phyloP scores from a whole-genome alignment of 2,797 vertebrate genomes.

The Threskiornis aethiopicus region DNA sequence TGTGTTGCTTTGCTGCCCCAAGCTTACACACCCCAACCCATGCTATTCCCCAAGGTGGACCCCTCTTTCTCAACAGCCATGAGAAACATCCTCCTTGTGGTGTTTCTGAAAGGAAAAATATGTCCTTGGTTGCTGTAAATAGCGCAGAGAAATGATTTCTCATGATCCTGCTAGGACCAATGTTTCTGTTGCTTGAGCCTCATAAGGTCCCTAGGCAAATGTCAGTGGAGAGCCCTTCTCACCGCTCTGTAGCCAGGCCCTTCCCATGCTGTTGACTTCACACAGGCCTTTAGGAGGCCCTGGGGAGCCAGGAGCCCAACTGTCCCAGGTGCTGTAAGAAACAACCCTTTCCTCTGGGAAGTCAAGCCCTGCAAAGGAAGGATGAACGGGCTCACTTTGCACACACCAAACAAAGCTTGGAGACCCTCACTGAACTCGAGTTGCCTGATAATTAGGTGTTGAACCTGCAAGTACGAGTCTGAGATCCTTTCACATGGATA shows the following conservation, averaged over 20 bases:
- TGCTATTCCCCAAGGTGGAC: not conserved
- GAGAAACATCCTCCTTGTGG: conserved; percentile 65
- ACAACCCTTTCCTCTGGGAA: not conserved
- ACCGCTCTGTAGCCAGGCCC: not conserved
- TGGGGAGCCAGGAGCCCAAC: not conserved
- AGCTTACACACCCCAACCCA: not conserved
- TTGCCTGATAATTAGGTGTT: not conserved
- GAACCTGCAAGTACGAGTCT: not conserved
- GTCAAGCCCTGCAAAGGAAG: not conserved
- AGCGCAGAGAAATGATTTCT: conserved; percentile 60
- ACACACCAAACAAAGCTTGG: rapidly evolving
- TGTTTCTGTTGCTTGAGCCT: not conserved
- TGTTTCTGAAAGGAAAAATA: conserved; percentile 40
- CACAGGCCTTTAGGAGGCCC: not conserved
- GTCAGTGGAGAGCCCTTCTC: not conserved
- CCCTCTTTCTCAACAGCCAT: conserved; percentile 54
- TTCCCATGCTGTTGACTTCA: not conserved
- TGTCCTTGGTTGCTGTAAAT: conserved; percentile 64
- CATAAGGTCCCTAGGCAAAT: not conserved
- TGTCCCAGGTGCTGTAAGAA: not conserved
- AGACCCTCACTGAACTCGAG: rapidly evolving
- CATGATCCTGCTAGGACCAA: conserved; percentile 41
- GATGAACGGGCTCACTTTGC: not conserved
- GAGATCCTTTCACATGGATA: not conserved
- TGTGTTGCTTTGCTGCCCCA: not conserved